phyloP scores from a whole-genome alignment of 2,888 invertebrate genomes.

The Empis livida region DNA sequence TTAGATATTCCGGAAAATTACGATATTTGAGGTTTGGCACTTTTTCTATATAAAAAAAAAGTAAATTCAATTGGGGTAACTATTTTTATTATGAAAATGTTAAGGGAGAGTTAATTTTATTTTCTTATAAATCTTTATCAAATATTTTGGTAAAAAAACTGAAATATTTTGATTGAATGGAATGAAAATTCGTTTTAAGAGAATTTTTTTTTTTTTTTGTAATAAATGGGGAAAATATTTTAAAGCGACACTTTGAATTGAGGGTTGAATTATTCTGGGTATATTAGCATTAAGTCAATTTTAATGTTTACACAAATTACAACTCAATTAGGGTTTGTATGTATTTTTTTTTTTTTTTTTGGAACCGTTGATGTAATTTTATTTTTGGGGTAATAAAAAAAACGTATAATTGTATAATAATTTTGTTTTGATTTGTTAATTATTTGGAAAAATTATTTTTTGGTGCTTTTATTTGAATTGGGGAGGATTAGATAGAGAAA shows the following conservation, averaged over 20 bases:
- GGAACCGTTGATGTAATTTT: too few relatives aligned
- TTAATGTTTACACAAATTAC: slow-evolving; percentile 21
- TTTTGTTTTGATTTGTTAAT: not conserved
- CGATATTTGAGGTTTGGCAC: slow-evolving; percentile 21
- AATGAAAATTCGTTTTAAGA: slow-evolving; percentile 10
- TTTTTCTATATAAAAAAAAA: slow-evolving; percentile 11
- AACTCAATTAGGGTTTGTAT: slow-evolving; percentile 17
- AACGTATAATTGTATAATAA: not conserved
- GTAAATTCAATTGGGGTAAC: slow-evolving; percentile 15
- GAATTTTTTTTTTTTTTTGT: slow-evolving; percentile 1
- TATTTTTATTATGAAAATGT: slow-evolving; percentile 10
- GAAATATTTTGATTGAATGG: slow-evolving; percentile 1
- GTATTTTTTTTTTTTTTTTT: too few relatives aligned
- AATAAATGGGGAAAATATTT: too few relatives aligned
- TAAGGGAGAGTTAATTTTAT: too few relatives aligned
- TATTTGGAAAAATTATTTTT: too few relatives aligned
- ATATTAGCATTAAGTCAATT: slow-evolving; percentile 20
- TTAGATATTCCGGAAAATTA: slow-evolving; percentile 15
- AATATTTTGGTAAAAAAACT: too few relatives aligned
- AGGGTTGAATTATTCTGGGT: slow-evolving; percentile 2
- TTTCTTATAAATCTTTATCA: too few relatives aligned
- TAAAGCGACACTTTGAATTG: slow-evolving; percentile 1
- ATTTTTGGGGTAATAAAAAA: too few relatives aligned
- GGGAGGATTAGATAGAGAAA: too few relatives aligned
- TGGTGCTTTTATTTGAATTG: too few relatives aligned